Evolutionary conservation across 2,888 invertebrate genomes (phyloP).

Genomic region (Drosophila stalkeri): DNA sequence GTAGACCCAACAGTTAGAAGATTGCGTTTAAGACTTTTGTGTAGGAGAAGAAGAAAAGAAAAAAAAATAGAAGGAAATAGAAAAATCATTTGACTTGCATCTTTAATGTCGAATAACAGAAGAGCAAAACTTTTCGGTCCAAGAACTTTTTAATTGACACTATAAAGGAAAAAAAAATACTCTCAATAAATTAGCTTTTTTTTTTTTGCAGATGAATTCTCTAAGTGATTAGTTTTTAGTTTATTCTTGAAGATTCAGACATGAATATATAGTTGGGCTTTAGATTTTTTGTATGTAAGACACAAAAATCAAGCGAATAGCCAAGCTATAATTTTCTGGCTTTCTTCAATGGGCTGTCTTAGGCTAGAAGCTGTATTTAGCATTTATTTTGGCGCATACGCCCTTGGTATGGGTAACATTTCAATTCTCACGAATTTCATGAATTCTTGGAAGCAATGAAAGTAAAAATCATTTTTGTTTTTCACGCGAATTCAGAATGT

Average conservation of each 20-base stretch:
- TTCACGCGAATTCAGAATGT: background rate
- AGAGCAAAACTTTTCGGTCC: background rate
- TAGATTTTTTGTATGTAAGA: background rate
- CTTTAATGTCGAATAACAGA: constrained; percentile 12
- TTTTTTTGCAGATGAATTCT: background rate
- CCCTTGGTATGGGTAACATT: too few relatives aligned
- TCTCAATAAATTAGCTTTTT: background rate
- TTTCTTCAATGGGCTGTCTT: background rate
- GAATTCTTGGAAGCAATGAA: background rate
- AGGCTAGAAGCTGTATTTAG: too few relatives aligned
- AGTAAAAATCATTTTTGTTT: background rate
- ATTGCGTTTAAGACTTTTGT: constrained; percentile 11
- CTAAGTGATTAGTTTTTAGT: background rate
- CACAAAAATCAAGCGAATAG: background rate
- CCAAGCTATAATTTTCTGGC: too few relatives aligned
- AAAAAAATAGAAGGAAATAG: constrained; percentile 11
- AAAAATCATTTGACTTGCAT: constrained; percentile 27
- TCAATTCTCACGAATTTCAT: background rate
- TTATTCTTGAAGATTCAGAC: background rate
- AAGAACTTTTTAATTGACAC: constrained; percentile 29
- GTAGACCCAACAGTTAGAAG: constrained; percentile 1
- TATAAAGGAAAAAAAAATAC: background rate
- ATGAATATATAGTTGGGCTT: background rate
- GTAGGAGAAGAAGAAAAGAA: background rate
- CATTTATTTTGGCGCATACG: too few relatives aligned